Conservation (phyloP, 2,113 vertebrate genomes). For the Entosphenus tridentatus region DNA sequence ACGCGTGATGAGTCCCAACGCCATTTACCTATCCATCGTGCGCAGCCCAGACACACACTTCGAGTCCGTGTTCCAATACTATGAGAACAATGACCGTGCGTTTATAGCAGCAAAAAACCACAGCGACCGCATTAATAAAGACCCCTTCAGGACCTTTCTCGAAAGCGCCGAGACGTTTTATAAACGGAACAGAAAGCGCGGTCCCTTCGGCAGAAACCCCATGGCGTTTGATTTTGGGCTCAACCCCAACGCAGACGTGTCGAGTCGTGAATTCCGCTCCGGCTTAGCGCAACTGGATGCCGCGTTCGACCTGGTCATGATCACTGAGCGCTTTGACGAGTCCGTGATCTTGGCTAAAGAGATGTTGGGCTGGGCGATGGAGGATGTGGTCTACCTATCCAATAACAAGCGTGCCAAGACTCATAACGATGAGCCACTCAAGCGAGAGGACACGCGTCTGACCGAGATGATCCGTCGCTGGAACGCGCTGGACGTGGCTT, state of each 20-base stretch:
- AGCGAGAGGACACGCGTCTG: neutral
- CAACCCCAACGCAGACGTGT: slow-evolving; percentile 8
- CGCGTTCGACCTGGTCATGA: slow-evolving; percentile 37
- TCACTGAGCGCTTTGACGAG: slow-evolving; percentile 60
- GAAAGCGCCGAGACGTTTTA: slow-evolving; percentile 38
- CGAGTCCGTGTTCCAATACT: slow-evolving; percentile 62
- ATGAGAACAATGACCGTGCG: slow-evolving; percentile 40
- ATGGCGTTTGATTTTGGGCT: slow-evolving; percentile 59
- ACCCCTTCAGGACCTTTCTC: slow-evolving; percentile 37
- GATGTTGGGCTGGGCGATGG: slow-evolving; percentile 53
- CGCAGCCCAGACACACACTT: slow-evolving; percentile 45
- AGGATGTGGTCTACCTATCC: slow-evolving; percentile 45
- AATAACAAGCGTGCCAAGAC: slow-evolving; percentile 34
- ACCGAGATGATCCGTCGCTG: slow-evolving; percentile 32
- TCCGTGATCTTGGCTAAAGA: slow-evolving; percentile 58
- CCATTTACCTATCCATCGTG: slow-evolving; percentile 68
- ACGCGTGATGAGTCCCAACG: slow-evolving; percentile 44
- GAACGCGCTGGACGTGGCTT: slow-evolving; percentile 56
- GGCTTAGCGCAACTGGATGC: slow-evolving; percentile 24
- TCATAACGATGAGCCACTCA: too few species aligned
- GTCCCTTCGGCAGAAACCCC: slow-evolving; percentile 56
- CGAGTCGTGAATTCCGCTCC: slow-evolving; percentile 19
- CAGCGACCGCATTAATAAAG: slow-evolving; percentile 7
- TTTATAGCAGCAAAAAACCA: slow-evolving; percentile 28
- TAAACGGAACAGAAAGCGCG: slow-evolving; percentile 27